Evolutionary conservation across 2,888 invertebrate genomes (phyloP), one percentile per base, ranked within the genome.

Genomic region (Cryptocephalus primarius): DNA sequence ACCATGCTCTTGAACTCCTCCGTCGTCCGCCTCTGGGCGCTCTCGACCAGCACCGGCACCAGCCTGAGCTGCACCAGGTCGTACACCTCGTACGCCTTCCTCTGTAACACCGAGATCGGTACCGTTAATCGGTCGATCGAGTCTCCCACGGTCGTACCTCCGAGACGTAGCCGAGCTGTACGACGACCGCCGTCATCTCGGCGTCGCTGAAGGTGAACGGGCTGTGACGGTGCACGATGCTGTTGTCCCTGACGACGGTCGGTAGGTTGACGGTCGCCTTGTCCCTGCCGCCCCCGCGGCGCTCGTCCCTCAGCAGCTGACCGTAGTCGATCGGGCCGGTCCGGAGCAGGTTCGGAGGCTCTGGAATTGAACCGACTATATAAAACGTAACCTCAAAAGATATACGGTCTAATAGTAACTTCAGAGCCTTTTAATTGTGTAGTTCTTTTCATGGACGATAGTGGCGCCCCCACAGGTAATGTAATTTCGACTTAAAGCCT

Each of bases 1-100:
- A 70, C 59, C 44, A 75, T 63, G 52, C 73, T 74, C 47, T 72
- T 75, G 51, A 78, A 78, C 53, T 73, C 71, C 55, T 78, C 78
- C 1, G 66, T 61, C 13, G 66, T 65, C 36, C 68, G 67, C 41
- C 71, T 67, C 42, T 67, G 63, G 12, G 68, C 66, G 38, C 64
- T 66, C 44, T 69, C 65, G 12, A 71, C 65, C 39, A 68, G 57
- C 32, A 69, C 63, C 13, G 71, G 68, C 9, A 69, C 60, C 36
- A 76, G 65, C 57, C 71, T 73, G 36, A 77, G 58, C 50, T 74
- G 71, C 11, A 77, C 61, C 11, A 77, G 60, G 60, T 69, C 68
- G 48, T 72, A 69, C 8, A 75, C 62, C 8, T 62, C 64, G 52
- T 71, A 75, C 53, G 22, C 2, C 22, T 22, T 22, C 22, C 22